A percentile compares a stretch with the other conserved stretches of the same genome.
Conservation (phyloP, 2,113 vertebrate species). For the Azemiops feae region DNA sequence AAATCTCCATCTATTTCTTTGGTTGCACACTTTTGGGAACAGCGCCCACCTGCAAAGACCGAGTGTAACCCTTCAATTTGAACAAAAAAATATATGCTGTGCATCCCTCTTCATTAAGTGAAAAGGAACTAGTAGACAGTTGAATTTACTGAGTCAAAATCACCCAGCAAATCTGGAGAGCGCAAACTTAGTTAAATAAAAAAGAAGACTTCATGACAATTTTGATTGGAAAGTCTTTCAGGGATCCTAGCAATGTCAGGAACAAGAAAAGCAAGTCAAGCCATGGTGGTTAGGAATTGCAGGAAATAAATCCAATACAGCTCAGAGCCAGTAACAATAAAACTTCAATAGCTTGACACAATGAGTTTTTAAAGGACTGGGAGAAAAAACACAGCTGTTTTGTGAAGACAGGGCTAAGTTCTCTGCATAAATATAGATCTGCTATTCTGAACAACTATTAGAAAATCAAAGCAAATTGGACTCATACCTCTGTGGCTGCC, state of each 20-base stretch:
- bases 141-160: neutral
- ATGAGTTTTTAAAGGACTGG: neutral
- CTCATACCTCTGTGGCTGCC: slow-evolving; percentile 86
- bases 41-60: neutral
- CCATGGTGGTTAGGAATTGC: neutral
- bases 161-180: neutral
- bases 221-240: neutral
- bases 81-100: neutral
- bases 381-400: neutral
- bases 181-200: neutral
- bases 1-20: neutral
- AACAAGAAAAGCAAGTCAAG: neutral
- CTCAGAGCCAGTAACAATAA: neutral
- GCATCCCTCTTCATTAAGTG: neutral
- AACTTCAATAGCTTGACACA: slow-evolving; percentile 1
- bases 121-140: neutral
- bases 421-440: neutral
- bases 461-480: neutral
- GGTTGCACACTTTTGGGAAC: neutral
- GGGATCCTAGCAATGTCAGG: neutral
- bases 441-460: neutral
- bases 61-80: neutral
- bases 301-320: neutral
- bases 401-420: neutral
- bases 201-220: too few relatives aligned